Conservation (phyloP, 2,113 vertebrate genomes). For the Proterorhinus semilunaris region DNA sequence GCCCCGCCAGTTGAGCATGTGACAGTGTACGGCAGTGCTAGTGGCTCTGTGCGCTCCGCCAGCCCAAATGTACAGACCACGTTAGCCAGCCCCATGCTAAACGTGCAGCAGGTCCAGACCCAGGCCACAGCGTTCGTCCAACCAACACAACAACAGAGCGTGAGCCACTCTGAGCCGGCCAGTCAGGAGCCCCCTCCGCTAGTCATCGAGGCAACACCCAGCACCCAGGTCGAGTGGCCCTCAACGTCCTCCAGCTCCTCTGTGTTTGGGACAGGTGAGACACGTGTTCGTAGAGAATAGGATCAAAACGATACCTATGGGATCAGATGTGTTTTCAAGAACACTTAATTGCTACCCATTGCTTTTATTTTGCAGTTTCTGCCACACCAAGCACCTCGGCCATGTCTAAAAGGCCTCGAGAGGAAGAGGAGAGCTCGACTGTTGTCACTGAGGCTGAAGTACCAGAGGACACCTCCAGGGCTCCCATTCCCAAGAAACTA, state of each 20-base stretch:
- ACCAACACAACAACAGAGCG: slow-evolving; percentile 93
- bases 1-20: slow-evolving; percentile 89
- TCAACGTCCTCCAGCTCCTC: slow-evolving; percentile 90
- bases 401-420: slow-evolving; percentile 88
- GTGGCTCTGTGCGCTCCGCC: slow-evolving; percentile 95
- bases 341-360: background rate
- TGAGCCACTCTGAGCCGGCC: slow-evolving; percentile 83
- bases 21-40: slow-evolving; percentile 90
- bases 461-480: slow-evolving; percentile 84
- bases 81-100: slow-evolving; percentile 84
- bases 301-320: no score
- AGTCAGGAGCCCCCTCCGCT: slow-evolving; percentile 83
- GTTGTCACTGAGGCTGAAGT: slow-evolving; percentile 78
- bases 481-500: slow-evolving; percentile 88
- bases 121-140: slow-evolving; percentile 97
- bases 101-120: slow-evolving; percentile 85
- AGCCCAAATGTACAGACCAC: slow-evolving; percentile 94
- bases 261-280: slow-evolving; percentile 88
- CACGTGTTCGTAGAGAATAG: background rate
- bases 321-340: no score
- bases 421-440: slow-evolving; percentile 86
- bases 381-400: slow-evolving; percentile 87
- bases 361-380: slow-evolving; percentile 78
- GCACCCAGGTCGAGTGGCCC: slow-evolving; percentile 88
- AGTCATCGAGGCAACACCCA: slow-evolving; percentile 86